These are phyloP conservation scores for Ptychadena robeensis DNA, from an alignment of 2,797 vertebrate genomes.

Conservation along the genomic window DNA sequence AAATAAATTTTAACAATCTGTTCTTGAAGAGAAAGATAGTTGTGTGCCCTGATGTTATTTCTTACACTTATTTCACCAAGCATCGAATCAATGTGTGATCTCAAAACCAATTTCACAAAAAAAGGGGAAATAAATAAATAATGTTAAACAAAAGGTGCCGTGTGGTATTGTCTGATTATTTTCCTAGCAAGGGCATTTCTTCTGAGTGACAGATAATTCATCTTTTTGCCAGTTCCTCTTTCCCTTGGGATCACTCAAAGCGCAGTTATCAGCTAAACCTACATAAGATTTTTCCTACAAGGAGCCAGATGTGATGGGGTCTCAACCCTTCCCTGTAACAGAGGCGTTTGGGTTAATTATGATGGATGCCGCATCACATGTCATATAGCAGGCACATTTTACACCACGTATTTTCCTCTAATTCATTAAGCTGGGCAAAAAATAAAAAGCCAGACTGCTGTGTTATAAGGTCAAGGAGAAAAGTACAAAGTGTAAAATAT, in stretches of 20 bases:
- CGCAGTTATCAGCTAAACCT: constrained; percentile 74
- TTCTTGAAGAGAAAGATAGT: neutral
- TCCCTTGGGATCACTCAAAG: constrained; percentile 73
- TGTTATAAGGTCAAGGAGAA: constrained; percentile 72
- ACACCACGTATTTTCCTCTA: constrained; percentile 70
- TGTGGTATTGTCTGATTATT: constrained; percentile 68
- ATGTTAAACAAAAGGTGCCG: constrained; percentile 66
- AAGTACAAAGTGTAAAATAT: constrained; percentile 63
- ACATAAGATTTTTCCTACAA: constrained; percentile 75
- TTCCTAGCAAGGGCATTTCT: constrained; percentile 67
- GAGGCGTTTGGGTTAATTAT: constrained; percentile 80
- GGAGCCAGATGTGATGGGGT: constrained; percentile 81
- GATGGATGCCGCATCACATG: constrained; percentile 79
- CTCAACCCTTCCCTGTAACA: constrained; percentile 70
- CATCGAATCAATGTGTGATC: constrained; percentile 65
- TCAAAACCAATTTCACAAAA: constrained; percentile 66
- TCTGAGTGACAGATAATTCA: constrained; percentile 78
- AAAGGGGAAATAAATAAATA: constrained; percentile 50
- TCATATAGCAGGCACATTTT: constrained; percentile 73
- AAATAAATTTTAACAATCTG: constrained; percentile 21
- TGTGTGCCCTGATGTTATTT: constrained; percentile 18
- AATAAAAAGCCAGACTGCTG: constrained; percentile 56
- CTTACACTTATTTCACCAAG: constrained; percentile 18
- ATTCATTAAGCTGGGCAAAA: constrained; percentile 63
- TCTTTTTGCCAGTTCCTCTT: constrained; percentile 73